Percentiles rank a stretch among this genome's conserved stretches.
These are phyloP conservation scores for Poicephalus gulielmi DNA, from an alignment of 2,113 vertebrate genomes.

Conservation along the genomic window DNA sequence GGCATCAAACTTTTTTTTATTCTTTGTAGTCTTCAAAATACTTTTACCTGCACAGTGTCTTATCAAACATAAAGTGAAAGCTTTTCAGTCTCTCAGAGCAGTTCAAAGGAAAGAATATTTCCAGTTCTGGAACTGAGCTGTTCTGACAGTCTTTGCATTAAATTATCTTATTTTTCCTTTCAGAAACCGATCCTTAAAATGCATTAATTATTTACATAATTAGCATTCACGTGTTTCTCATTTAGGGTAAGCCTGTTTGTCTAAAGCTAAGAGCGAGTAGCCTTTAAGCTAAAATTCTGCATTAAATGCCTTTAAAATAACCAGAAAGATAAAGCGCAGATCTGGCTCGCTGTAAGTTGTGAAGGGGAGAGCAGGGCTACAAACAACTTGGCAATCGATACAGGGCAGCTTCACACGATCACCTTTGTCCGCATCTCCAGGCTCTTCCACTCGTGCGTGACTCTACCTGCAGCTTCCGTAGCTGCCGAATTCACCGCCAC, in stretches of 20 bases:
- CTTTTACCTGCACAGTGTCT: conserved; percentile 12
- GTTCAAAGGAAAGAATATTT: conserved; percentile 47
- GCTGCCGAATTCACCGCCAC: neutral
- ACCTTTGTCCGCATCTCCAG: neutral
- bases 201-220: neutral
- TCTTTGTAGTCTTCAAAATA: conserved; percentile 30
- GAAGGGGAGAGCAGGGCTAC: neutral
- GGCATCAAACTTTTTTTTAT: neutral
- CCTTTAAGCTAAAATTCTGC: neutral
- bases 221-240: neutral
- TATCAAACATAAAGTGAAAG: neutral
- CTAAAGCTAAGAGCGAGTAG: neutral
- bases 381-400: neutral
- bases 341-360: neutral
- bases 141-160: neutral
- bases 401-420: neutral
- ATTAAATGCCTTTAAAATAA: neutral
- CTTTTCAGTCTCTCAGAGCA: conserved; percentile 5
- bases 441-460: neutral
- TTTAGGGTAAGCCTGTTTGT: neutral
- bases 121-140: neutral
- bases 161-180: neutral
- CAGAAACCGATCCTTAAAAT: neutral
- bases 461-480: neutral
- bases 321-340: neutral